phyloP scores from a whole-genome alignment of 2,888 invertebrate genomes.

The Stictocephala bisonia region DNA sequence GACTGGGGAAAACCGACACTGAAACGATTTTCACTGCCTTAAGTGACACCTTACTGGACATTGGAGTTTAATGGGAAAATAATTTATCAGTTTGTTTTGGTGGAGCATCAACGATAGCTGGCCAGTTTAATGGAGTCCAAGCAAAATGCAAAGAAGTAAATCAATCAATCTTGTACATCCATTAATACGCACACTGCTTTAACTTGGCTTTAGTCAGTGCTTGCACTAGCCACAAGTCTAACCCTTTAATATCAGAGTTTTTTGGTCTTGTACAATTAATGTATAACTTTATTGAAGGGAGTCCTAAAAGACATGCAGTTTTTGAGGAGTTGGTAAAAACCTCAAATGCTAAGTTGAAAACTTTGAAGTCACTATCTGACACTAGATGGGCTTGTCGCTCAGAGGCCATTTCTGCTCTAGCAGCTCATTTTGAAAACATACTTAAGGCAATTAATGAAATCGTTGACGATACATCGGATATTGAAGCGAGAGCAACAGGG shows the following conservation, averaged over 20 bases:
- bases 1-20: no score
- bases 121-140: slow-evolving; percentile 46
- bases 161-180: slow-evolving; percentile 27
- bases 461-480: not conserved
- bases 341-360: not conserved
- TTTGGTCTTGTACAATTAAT: slow-evolving; percentile 49
- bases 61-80: slow-evolving; percentile 40
- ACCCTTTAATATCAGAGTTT: no score
- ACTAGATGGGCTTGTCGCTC: slow-evolving; percentile 2
- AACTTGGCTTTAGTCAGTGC: slow-evolving; percentile 45
- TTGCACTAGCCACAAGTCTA: not conserved
- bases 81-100: slow-evolving; percentile 46
- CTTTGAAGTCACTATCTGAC: slow-evolving; percentile 2
- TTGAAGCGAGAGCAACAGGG: not conserved
- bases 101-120: slow-evolving; percentile 47
- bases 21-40: no score
- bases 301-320: slow-evolving; percentile 47
- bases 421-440: not conserved
- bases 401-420: not conserved
- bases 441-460: not conserved
- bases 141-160: slow-evolving; percentile 45
- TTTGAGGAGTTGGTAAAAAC: slow-evolving; percentile 77
- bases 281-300: slow-evolving; percentile 48
- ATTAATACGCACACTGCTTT: slow-evolving; percentile 46
- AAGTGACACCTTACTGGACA: no score